Evolutionary conservation across 2,888 invertebrate species (phyloP).

Genomic region (Drosophila neutralis): DNA sequence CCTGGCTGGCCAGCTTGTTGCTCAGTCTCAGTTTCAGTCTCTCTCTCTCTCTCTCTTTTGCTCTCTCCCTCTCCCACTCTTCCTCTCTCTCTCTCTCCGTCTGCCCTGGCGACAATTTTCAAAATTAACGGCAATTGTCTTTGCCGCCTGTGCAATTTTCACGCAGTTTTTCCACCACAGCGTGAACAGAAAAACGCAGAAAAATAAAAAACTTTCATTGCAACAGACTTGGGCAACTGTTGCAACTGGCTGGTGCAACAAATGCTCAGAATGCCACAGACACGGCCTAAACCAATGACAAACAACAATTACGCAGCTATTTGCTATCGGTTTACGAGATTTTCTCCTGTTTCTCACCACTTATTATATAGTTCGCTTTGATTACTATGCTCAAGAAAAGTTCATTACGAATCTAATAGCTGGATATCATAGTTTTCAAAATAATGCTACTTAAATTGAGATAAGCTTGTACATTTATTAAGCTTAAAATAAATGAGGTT

Average conservation of each 20-base stretch:
- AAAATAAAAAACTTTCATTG: constrained; percentile 67
- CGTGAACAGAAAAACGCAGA: constrained; percentile 42
- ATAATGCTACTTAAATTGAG: background rate
- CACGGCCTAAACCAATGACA: constrained; percentile 36
- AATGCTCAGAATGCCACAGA: constrained; percentile 46
- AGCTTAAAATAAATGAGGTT: background rate
- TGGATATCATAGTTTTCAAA: background rate
- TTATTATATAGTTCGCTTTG: constrained; percentile 9
- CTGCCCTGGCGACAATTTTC: constrained; percentile 75
- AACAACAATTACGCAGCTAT: constrained; percentile 57
- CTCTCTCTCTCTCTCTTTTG: background rate
- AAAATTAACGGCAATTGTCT: constrained; percentile 79
- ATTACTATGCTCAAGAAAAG: background rate
- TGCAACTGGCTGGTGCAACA: constrained; percentile 25
- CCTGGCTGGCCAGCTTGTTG: constrained; percentile 18
- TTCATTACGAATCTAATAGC: background rate
- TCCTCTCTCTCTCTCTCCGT: background rate
- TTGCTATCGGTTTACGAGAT: constrained; percentile 20
- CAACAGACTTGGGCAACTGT: constrained; percentile 28
- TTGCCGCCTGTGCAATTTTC: constrained; percentile 74
- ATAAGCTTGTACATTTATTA: background rate
- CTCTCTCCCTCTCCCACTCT: background rate
- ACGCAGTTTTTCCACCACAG: constrained; percentile 73
- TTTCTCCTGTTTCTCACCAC: constrained; percentile 23
- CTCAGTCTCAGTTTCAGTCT: constrained; percentile 16